Conservation (phyloP, 2,797 vertebrate species). For the Gephyroberyx darwinii region DNA sequence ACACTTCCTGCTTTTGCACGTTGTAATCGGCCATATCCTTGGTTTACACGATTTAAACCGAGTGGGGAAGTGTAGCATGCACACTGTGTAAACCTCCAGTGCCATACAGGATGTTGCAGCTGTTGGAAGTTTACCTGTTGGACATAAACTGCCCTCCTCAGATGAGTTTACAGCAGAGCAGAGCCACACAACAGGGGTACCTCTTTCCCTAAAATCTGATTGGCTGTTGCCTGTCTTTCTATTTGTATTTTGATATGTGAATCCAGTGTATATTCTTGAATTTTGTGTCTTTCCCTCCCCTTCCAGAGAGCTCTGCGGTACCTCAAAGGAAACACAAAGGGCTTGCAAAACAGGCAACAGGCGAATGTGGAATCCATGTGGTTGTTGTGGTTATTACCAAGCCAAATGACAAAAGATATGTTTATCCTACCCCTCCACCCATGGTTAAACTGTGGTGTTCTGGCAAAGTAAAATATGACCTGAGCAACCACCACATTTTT, state of each 20-base stretch:
- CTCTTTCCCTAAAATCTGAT: neutral
- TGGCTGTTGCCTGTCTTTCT: constrained; percentile 24
- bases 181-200: constrained; percentile 14
- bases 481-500: neutral
- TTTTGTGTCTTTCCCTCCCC: neutral
- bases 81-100: constrained; percentile 48
- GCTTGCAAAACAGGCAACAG: neutral
- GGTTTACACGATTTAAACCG: constrained; percentile 50
- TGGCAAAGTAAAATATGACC: constrained; percentile 10
- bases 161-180: constrained; percentile 7
- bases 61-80: constrained; percentile 50
- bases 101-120: constrained; percentile 48
- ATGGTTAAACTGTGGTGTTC: neutral
- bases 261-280: neutral
- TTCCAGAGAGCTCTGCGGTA: constrained; percentile 2
- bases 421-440: constrained; percentile 19
- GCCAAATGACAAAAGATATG: constrained; percentile 21
- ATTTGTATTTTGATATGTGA: neutral
- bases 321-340: constrained; percentile 1
- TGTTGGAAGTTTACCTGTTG: constrained; percentile 59
- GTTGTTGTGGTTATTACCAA: constrained; percentile 24
- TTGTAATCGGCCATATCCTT: constrained; percentile 51
- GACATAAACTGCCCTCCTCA: constrained; percentile 42
- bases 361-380: neutral
- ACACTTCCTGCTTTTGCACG: constrained; percentile 43